These are phyloP conservation scores for Noctua janthina DNA, from an alignment of 2,888 invertebrate species.

Conservation along the genomic window DNA sequence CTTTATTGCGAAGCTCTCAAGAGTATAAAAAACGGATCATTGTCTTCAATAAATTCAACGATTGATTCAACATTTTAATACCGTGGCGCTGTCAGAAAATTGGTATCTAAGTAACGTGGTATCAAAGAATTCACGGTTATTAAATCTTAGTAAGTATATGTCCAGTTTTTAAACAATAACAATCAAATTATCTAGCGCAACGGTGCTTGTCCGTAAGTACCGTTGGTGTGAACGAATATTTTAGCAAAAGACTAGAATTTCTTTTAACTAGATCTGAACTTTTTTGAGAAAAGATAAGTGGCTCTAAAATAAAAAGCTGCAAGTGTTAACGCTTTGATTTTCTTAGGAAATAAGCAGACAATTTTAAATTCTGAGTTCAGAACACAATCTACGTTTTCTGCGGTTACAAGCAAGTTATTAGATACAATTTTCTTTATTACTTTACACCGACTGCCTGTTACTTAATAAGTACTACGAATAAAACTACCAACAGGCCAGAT, in stretches of 20 bases:
- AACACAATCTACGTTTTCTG: slow-evolving; percentile 31
- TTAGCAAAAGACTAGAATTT: neutral
- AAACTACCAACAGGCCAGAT: slow-evolving; percentile 5
- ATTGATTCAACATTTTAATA: slow-evolving; percentile 17
- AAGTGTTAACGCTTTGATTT: neutral
- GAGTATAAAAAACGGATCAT: slow-evolving; percentile 1
- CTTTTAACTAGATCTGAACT: neutral
- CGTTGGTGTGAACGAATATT: neutral
- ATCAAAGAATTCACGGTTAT: slow-evolving; percentile 36
- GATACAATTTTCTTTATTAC: slow-evolving; percentile 40
- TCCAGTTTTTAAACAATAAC: slow-evolving; percentile 33
- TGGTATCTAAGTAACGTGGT: neutral
- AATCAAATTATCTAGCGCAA: slow-evolving; percentile 44
- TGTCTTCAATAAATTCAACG: slow-evolving; percentile 12
- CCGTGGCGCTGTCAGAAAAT: slow-evolving; percentile 2
- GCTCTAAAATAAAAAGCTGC: neutral
- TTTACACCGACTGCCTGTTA: slow-evolving; percentile 22
- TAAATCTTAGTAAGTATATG: slow-evolving; percentile 28
- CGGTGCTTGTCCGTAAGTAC: slow-evolving; percentile 19
- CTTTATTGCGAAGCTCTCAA: slow-evolving; percentile 14
- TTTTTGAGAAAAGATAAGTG: neutral
- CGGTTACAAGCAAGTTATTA: slow-evolving; percentile 37
- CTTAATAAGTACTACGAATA: slow-evolving; percentile 27
- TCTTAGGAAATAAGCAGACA: neutral
- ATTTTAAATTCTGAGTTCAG: slow-evolving; percentile 29